phyloP scores from a whole-genome alignment of 2,113 vertebrate species.

The Centrocercus urophasianus region DNA sequence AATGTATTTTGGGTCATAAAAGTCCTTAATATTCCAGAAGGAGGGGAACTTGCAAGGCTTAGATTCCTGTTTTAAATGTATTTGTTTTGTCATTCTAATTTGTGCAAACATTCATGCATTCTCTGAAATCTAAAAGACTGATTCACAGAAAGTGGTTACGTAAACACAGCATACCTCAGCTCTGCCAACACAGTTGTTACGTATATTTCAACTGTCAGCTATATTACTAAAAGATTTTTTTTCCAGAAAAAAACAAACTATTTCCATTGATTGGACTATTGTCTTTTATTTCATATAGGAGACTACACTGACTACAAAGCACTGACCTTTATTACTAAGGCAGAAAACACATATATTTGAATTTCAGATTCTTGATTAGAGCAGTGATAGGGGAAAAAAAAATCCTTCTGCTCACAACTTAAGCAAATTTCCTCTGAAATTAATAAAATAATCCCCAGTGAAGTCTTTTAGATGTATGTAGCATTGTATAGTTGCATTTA shows the following conservation, averaged over 20 bases:
- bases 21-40: background rate
- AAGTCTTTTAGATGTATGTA: background rate
- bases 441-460: background rate
- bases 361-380: background rate
- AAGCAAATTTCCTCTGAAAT: background rate
- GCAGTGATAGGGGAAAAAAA: background rate
- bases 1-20: background rate
- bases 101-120: background rate
- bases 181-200: background rate
- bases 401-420: background rate
- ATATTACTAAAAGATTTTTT: background rate
- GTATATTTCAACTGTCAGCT: background rate
- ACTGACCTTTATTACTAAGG: background rate
- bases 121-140: background rate
- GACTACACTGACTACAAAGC: background rate
- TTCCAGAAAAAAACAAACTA: background rate
- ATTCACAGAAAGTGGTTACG: background rate
- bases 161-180: background rate
- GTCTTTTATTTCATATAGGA: background rate
- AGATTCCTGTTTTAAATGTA: background rate
- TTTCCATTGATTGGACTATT: background rate
- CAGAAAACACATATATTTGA: background rate
- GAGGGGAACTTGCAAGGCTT: background rate
- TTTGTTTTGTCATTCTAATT: background rate
- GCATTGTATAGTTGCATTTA: background rate